These are phyloP conservation scores for Azemiops feae DNA, from an alignment of 2,113 vertebrate species.

Conservation along the genomic window DNA sequence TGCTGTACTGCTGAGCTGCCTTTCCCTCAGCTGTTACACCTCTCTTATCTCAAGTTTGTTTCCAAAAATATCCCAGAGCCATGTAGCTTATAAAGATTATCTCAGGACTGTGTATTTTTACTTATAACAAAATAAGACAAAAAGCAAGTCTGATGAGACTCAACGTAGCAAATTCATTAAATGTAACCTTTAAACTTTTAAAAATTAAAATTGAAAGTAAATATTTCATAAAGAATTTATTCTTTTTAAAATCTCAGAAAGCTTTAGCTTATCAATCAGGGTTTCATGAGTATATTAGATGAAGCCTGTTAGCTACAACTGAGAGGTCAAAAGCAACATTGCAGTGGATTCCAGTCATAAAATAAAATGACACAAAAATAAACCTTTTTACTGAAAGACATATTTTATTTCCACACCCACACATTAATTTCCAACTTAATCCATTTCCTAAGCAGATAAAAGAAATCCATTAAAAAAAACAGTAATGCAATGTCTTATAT, in stretches of 20 bases:
- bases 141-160: not conserved
- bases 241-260: constrained; percentile 12
- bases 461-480: not conserved
- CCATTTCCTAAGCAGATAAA: not conserved
- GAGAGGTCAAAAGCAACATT: not conserved
- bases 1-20: not conserved
- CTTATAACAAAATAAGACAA: not conserved
- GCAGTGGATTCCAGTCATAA: not conserved
- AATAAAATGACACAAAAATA: not conserved
- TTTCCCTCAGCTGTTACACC: constrained; percentile 29
- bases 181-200: constrained; percentile 33
- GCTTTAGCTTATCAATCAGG: constrained; percentile 28
- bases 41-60: constrained; percentile 38
- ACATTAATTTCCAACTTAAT: not conserved
- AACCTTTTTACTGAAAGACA: not conserved
- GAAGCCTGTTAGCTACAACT: not conserved
- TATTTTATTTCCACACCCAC: not conserved
- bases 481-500: not conserved
- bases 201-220: constrained; percentile 20
- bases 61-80: constrained; percentile 44
- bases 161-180: constrained; percentile 12
- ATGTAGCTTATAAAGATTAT: constrained; percentile 43
- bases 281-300: not conserved
- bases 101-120: constrained; percentile 34
- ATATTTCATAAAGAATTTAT: constrained; percentile 43